Evolutionary conservation across 2,888 invertebrate genomes (phyloP).

Genomic region (Ctena decussata): DNA sequence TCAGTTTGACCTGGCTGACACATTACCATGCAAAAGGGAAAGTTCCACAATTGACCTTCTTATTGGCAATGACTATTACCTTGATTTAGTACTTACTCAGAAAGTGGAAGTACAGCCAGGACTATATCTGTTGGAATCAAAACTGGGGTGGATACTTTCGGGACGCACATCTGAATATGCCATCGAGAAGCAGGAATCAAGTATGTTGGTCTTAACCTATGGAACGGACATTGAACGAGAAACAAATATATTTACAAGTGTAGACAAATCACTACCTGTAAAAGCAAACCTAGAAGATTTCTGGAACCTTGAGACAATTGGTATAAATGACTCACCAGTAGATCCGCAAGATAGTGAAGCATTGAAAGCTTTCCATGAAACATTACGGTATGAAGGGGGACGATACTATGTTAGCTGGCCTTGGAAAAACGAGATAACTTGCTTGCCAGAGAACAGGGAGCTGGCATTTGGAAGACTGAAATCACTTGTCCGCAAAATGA

Average conservation of each 20-base stretch:
- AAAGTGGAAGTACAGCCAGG: slow-evolving; percentile 16
- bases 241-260: background rate
- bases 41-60: background rate
- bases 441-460: slow-evolving; percentile 28
- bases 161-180: background rate
- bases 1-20: background rate
- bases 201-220: slow-evolving; percentile 14
- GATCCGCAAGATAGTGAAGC: slow-evolving; percentile 3
- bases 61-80: slow-evolving; percentile 15
- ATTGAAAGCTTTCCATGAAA: slow-evolving; percentile 25
- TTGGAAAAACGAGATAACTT: slow-evolving; percentile 31
- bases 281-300: slow-evolving; percentile 39
- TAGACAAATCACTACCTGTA: background rate
- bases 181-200: background rate
- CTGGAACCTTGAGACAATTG: slow-evolving; percentile 39
- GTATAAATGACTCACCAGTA: slow-evolving; percentile 6
- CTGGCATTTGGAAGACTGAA: slow-evolving; percentile 36
- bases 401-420: slow-evolving; percentile 33
- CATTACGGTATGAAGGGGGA: slow-evolving; percentile 21
- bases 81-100: slow-evolving; percentile 1
- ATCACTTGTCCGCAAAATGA: slow-evolving; percentile 18
- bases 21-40: background rate
- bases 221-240: background rate
- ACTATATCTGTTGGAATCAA: slow-evolving; percentile 10
- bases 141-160: slow-evolving; percentile 14